These are phyloP conservation scores for Rhinopomastus cyanomelas DNA, from an alignment of 2,113 vertebrate genomes.

Conservation along the genomic window DNA sequence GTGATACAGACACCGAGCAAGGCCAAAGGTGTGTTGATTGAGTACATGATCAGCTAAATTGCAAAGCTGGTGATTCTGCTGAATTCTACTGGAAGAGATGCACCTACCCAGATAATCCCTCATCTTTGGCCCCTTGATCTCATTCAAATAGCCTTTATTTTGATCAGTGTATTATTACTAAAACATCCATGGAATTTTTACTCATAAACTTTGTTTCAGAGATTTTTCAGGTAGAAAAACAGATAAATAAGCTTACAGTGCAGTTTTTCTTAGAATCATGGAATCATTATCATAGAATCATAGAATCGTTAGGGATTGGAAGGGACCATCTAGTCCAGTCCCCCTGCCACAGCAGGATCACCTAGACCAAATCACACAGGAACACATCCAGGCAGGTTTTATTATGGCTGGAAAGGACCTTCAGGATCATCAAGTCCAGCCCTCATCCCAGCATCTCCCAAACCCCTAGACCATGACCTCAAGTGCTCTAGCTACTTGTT, in stretches of 20 bases:
- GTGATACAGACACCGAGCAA: neutral
- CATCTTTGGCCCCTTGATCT: neutral
- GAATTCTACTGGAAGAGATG: neutral
- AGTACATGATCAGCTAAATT: neutral
- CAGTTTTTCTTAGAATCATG: neutral
- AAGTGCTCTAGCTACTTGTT: no score
- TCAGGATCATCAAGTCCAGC: no score
- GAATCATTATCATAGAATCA: no score
- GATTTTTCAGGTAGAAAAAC: neutral
- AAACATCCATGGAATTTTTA: neutral
- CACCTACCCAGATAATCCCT: neutral
- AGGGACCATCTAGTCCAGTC: no score
- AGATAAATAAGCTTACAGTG: neutral
- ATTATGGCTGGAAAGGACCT: no score
- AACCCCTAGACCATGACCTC: no score
- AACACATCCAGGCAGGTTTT: no score
- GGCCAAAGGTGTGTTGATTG: neutral
- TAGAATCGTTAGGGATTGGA: no score
- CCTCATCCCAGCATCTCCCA: no score
- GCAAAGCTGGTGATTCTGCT: neutral
- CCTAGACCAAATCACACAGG: no score
- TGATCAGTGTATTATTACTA: neutral
- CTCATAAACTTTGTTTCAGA: neutral
- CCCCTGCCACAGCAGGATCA: no score
- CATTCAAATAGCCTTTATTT: neutral